Percentiles rank a stretch among this genome's conserved stretches.
Conservation (phyloP, 2,797 vertebrate species). For the Toxotes lorentzi region DNA sequence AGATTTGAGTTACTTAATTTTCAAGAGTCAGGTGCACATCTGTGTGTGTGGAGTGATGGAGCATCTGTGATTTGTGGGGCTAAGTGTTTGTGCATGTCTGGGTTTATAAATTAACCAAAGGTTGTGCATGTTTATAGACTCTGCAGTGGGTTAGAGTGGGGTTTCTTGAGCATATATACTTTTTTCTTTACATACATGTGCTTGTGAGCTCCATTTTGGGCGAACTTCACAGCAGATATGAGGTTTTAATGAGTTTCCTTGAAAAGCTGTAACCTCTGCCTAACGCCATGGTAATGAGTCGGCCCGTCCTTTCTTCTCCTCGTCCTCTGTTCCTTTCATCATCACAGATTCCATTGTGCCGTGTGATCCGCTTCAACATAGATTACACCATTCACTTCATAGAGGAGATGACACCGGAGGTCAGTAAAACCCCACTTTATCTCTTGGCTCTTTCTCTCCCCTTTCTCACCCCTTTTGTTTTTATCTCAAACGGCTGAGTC, state of each 20-base stretch:
- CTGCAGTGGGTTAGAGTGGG: neutral
- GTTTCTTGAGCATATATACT: neutral
- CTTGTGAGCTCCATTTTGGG: neutral
- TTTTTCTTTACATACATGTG: neutral
- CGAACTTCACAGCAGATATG: conserved; percentile 14
- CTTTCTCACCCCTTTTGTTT: conserved; percentile 63
- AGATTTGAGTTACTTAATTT: conserved; percentile 76
- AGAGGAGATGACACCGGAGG: conserved; percentile 99
- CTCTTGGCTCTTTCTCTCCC: conserved; percentile 47
- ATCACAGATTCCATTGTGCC: conserved; percentile 95
- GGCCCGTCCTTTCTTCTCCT: conserved; percentile 50
- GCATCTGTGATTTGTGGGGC: neutral
- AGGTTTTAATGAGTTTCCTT: conserved; percentile 80
- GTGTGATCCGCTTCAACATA: conserved; percentile 99
- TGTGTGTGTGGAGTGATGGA: neutral
- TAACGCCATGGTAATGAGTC: conserved; percentile 71
- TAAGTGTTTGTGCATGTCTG: neutral
- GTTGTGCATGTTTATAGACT: conserved; percentile 1
- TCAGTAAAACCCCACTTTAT: conserved; percentile 83
- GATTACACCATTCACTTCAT: conserved; percentile 99
- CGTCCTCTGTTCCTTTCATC: conserved; percentile 68
- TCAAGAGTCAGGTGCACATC: conserved; percentile 30
- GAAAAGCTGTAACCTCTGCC: conserved; percentile 76
- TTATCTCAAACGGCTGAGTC: conserved; percentile 69
- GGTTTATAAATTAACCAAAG: conserved; percentile 21